These are phyloP conservation scores for Biston stratarius DNA, from an alignment of 2,888 invertebrate genomes.

Conservation along the genomic window DNA sequence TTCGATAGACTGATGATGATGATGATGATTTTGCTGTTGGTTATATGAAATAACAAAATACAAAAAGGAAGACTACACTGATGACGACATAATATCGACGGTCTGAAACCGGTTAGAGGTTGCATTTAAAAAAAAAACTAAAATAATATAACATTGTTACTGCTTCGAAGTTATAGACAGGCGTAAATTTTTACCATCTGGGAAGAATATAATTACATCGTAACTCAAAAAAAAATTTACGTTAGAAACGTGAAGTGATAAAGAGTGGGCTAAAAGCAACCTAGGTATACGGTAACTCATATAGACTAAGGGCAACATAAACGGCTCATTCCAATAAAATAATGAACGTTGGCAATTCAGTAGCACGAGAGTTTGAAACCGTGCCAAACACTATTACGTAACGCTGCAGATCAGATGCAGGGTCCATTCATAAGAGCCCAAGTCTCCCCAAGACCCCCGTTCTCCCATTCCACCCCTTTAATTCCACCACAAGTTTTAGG, in stretches of 20 bases:
- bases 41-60: background rate
- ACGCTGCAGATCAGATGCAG: constrained; percentile 75
- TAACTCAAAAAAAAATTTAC: too few relatives aligned
- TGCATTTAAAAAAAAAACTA: too few relatives aligned
- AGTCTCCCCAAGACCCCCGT: constrained; percentile 34
- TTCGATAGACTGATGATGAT: too few relatives aligned
- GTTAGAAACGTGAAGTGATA: too few relatives aligned
- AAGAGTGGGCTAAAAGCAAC: too few relatives aligned
- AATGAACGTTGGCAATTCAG: constrained; percentile 42
- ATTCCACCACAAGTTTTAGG: constrained; percentile 24
- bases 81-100: background rate
- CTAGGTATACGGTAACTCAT: background rate
- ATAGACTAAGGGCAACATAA: constrained; percentile 23
- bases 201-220: too few relatives aligned
- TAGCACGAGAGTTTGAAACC: constrained; percentile 50
- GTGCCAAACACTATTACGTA: constrained; percentile 70
- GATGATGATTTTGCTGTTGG: background rate
- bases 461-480: constrained; percentile 18
- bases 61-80: background rate
- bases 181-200: too few relatives aligned
- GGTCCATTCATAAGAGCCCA: constrained; percentile 65
- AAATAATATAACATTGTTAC: too few relatives aligned
- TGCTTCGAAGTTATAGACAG: too few relatives aligned
- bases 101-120: too few relatives aligned
- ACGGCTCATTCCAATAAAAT: constrained; percentile 18